phyloP scores from a whole-genome alignment of 2,888 invertebrate species.

The Drosophila nigricruria region DNA sequence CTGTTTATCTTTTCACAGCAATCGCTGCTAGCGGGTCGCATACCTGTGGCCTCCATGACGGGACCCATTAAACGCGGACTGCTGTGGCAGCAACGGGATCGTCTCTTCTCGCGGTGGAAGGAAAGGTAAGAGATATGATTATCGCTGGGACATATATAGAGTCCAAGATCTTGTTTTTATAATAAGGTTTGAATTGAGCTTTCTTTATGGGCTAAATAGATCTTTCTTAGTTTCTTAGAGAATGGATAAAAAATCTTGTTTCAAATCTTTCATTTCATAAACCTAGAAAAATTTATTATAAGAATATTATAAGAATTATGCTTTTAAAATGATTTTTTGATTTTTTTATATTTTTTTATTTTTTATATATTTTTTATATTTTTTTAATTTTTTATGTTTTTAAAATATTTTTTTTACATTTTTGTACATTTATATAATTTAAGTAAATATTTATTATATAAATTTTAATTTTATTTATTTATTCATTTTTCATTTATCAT shows the following conservation, averaged over 20 bases:
- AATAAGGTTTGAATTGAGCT: background rate
- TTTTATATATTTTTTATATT: no score
- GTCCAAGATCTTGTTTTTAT: background rate
- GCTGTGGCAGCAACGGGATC: constrained; percentile 88
- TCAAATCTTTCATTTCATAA: background rate
- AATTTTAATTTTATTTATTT: no score
- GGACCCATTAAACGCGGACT: constrained; percentile 89
- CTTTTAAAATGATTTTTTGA: no score
- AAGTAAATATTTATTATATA: background rate
- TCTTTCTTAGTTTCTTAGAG: background rate
- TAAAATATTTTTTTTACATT: no score
- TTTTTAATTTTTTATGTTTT: no score
- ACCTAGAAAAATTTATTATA: no score
- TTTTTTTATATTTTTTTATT: no score
- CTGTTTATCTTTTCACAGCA: constrained; percentile 77
- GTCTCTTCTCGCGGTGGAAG: constrained; percentile 89
- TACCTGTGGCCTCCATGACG: constrained; percentile 86
- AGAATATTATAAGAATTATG: no score
- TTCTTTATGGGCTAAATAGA: background rate
- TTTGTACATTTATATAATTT: no score
- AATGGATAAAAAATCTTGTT: background rate
- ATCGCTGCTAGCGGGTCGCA: constrained; percentile 84
- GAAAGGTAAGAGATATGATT: constrained; percentile 85
- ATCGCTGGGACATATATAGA: background rate
- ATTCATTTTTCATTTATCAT: no score